Base-by-base conservation (phyloP, 2,888 invertebrate genomes). In the Ariolimax columbianus region DNA sequence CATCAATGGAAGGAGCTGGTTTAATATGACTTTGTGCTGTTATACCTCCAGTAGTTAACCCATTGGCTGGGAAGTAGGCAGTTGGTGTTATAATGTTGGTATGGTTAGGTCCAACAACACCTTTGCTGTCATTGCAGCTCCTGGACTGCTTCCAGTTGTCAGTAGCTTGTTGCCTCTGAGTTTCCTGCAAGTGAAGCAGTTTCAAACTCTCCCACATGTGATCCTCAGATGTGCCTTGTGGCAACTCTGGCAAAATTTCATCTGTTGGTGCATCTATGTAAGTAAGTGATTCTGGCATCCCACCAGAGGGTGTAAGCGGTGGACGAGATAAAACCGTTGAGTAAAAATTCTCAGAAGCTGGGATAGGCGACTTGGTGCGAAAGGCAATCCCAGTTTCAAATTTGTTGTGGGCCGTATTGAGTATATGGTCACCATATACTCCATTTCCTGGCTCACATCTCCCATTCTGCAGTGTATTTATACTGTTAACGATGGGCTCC, bases 141-240 rank as follows among this genome's bases (percentile, higher is more conserved):
- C 6, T 30, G 7, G n/a, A n/a, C 73, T n/a, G 47, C 47, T 73
- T 73, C 47, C 47, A 73, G 73, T 43, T 43, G 14, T n/a, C 73
- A 0, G 30, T 11, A 3, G 14, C 30, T 47, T 33, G 59, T 26
- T 43, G 75, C 30, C 51, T 80, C 1, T 30, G 23, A 2, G n/a
- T n/a, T 30, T 68, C 80, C 30, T 82, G n/a, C 33, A 33, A n/a
- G 9, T 68, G 14, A 38, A 83, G 33, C 17, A 51, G 40, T 38
- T 78, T 77, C 38, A 83, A 55, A 55, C 83, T 83, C 33, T 83
- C 83, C n/a, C 36, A 26, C 40, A 83, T 77, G 33, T 83, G 83
- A 38, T 83, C 83, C 23, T 83, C 83, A 51, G 30, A 55, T 40
- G 83, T 83, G 26, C 77, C 83, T 23, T 83, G 77, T 14, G 77